phyloP scores from a whole-genome alignment of 2,888 invertebrate genomes.

The Oscheius sp. region DNA sequence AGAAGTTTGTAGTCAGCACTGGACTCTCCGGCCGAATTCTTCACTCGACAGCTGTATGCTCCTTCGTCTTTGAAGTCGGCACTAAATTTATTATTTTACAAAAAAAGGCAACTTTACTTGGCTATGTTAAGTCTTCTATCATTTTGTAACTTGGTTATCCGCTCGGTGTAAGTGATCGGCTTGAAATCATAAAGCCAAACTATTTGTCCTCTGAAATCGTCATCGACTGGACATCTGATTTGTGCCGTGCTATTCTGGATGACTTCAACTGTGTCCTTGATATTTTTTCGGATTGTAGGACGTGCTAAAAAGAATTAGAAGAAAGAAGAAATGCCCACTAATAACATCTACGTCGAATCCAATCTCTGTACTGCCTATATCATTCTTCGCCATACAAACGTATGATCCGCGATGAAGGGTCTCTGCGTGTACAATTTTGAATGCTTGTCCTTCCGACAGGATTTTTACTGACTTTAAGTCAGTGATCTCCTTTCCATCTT shows the following conservation, averaged over 20 bases:
- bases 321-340: slow-evolving; percentile 60
- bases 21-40: slow-evolving; percentile 71
- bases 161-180: slow-evolving; percentile 27
- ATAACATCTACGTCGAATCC: slow-evolving; percentile 74
- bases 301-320: slow-evolving; percentile 73
- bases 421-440: slow-evolving; percentile 63
- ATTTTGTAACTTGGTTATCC: slow-evolving; percentile 35
- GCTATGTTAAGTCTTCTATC: slow-evolving; percentile 45
- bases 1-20: slow-evolving; percentile 70
- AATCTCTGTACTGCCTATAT: slow-evolving; percentile 64
- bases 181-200: slow-evolving; percentile 54
- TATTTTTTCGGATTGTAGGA: slow-evolving; percentile 72
- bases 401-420: slow-evolving; percentile 49
- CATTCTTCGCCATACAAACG: slow-evolving; percentile 60
- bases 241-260: slow-evolving; percentile 71
- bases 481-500: slow-evolving; percentile 56
- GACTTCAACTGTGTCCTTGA: slow-evolving; percentile 69
- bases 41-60: slow-evolving; percentile 61
- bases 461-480: slow-evolving; percentile 54
- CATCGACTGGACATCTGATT: slow-evolving; percentile 71
- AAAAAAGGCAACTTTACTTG: slow-evolving; percentile 1
- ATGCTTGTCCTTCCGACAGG: slow-evolving; percentile 64
- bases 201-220: slow-evolving; percentile 61
- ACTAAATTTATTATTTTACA: slow-evolving; percentile 35
- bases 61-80: slow-evolving; percentile 58